Evolutionary conservation across 2,113 vertebrate genomes (phyloP).

Genomic region (Coptodon bakossiorum): DNA sequence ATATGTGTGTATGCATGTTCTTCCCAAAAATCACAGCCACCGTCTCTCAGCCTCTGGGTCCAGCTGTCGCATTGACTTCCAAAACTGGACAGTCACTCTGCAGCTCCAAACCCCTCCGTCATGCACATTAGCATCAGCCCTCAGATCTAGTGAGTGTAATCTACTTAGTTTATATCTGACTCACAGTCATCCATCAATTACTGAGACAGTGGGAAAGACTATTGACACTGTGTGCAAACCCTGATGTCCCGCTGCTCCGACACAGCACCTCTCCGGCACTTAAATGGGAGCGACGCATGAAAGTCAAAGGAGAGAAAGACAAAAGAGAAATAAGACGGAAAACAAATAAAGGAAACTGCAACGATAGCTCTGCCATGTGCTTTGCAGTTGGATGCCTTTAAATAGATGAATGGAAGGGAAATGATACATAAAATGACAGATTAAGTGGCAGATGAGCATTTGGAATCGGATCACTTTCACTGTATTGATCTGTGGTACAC

Average conservation of each 20-base stretch:
- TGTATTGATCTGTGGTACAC: constrained; percentile 42
- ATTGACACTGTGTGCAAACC: constrained; percentile 80
- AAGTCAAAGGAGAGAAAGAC: background rate
- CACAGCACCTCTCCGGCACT: constrained; percentile 72
- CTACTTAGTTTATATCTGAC: constrained; percentile 63
- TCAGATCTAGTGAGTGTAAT: constrained; percentile 50
- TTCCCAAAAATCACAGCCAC: constrained; percentile 28
- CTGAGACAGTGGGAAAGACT: constrained; percentile 71
- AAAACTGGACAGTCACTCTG: constrained; percentile 50
- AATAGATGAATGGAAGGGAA: constrained; percentile 41
- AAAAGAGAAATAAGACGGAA: background rate
- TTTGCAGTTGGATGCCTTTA: constrained; percentile 5
- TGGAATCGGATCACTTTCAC: constrained; percentile 34
- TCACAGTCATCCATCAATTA: constrained; percentile 70
- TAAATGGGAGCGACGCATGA: constrained; percentile 64
- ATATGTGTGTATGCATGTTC: background rate
- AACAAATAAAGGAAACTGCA: background rate
- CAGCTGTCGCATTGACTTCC: constrained; percentile 47
- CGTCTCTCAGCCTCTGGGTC: constrained; percentile 32
- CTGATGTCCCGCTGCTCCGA: constrained; percentile 71
- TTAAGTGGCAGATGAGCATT: constrained; percentile 40
- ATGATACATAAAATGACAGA: constrained; percentile 27
- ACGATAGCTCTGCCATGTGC: background rate
- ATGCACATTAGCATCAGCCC: constrained; percentile 33
- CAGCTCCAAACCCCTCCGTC: constrained; percentile 18